Evolutionary conservation across 2,797 vertebrate species (phyloP).

Genomic region (Gila robusta): DNA sequence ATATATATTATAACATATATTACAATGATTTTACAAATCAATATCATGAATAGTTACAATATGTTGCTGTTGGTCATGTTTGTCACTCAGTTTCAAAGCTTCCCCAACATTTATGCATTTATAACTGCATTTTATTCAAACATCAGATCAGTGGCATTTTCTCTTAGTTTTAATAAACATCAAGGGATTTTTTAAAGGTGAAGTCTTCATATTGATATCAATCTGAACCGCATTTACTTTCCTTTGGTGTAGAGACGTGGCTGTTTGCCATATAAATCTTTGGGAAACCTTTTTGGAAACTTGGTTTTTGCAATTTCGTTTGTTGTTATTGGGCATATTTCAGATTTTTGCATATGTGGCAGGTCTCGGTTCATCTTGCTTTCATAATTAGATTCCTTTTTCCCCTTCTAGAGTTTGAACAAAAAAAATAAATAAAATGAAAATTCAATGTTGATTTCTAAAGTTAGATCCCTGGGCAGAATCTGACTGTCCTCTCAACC

Average conservation of each 20-base stretch:
- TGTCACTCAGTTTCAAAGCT: neutral
- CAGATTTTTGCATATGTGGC: neutral
- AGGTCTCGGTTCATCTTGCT: neutral
- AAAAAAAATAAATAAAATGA: neutral
- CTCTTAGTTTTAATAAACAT: neutral
- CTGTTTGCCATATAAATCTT: neutral
- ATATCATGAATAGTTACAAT: neutral
- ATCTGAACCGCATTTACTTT: neutral
- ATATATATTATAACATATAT: neutral
- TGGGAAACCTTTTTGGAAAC: neutral
- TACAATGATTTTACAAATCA: neutral
- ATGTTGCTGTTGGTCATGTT: neutral
- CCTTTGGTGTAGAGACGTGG: neutral
- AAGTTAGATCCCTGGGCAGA: slow-evolving; percentile 9
- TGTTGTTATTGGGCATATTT: neutral
- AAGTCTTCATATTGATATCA: neutral
- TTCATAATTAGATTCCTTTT: neutral
- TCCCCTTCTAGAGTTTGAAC: neutral
- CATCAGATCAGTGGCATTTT: neutral
- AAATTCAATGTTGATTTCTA: slow-evolving; percentile 19
- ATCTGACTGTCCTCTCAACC: slow-evolving; percentile 1
- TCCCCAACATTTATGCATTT: neutral
- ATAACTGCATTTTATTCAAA: neutral
- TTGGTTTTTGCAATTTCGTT: neutral
- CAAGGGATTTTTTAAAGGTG: neutral